Percentiles rank a stretch among this genome's conserved stretches.
Evolutionary conservation across 2,113 vertebrate genomes (phyloP).

Genomic region (Epinephelus moara): DNA sequence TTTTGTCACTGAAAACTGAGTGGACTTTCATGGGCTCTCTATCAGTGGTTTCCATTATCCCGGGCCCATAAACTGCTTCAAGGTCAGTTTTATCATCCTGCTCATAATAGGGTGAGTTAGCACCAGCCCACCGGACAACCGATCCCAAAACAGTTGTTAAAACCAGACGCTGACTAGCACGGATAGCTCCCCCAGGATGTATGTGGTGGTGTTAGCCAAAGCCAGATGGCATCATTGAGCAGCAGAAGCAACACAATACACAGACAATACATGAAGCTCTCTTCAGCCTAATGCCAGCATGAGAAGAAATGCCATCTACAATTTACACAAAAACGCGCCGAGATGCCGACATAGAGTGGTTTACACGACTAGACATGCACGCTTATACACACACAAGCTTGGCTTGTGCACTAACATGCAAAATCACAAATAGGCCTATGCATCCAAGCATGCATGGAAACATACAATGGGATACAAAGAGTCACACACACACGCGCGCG

Average conservation of each 20-base stretch:
- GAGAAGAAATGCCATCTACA: conserved; percentile 34
- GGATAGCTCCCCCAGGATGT: conserved; percentile 63
- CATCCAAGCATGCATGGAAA: conserved; percentile 41
- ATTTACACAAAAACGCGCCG: conserved; percentile 42
- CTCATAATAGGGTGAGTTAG: conserved; percentile 76
- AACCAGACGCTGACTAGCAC: conserved; percentile 65
- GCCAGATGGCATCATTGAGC: conserved; percentile 85
- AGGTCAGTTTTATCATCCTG: conserved; percentile 78
- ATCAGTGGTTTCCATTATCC: conserved; percentile 74
- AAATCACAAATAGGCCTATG: conserved; percentile 47
- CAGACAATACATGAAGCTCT: conserved; percentile 21
- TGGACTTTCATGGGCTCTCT: conserved; percentile 68
- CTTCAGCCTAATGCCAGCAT: conserved; percentile 18
- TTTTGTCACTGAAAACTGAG: conserved; percentile 63
- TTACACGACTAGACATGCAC: conserved; percentile 44
- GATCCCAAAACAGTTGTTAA: conserved; percentile 79
- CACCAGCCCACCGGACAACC: conserved; percentile 72
- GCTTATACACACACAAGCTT: conserved; percentile 16
- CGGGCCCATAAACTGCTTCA: conserved; percentile 74
- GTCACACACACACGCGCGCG: not conserved
- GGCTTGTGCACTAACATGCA: conserved; percentile 28
- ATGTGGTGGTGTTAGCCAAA: conserved; percentile 53
- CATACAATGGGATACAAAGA: conserved; percentile 37
- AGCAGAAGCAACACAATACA: conserved; percentile 28
- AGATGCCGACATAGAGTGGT: conserved; percentile 32